Conservation (phyloP, 2,888 invertebrate genomes). For the Acholoe squamosa region DNA sequence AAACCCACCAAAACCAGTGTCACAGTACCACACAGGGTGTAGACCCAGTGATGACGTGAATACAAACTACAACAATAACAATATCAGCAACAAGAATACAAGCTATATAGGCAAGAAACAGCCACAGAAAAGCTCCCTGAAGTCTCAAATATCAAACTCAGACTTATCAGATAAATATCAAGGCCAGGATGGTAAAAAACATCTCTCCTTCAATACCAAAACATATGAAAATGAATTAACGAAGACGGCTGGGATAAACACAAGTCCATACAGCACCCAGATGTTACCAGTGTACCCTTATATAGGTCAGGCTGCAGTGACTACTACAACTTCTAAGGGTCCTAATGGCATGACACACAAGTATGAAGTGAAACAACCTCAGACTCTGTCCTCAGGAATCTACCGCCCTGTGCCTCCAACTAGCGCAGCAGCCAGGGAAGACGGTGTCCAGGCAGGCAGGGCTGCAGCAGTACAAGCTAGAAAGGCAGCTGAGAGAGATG, state of each 20-base stretch:
- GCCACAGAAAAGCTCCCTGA: background rate
- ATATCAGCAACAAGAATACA: constrained; percentile 6
- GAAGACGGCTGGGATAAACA: background rate
- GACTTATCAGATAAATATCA: background rate
- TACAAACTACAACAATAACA: background rate
- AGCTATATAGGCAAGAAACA: background rate
- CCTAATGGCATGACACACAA: background rate
- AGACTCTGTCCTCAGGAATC: background rate
- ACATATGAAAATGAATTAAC: background rate
- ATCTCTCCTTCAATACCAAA: background rate
- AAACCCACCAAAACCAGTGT: background rate
- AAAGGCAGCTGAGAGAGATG: background rate
- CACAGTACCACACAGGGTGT: constrained; percentile 24
- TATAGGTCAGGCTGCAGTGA: background rate
- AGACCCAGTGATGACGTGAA: background rate
- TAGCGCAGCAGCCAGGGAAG: background rate
- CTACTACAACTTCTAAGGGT: background rate
- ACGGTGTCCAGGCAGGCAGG: background rate
- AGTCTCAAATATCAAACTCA: background rate
- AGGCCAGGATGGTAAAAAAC: background rate
- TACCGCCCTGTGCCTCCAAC: background rate
- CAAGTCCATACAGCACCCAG: background rate
- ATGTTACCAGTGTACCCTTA: background rate
- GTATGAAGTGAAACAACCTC: background rate
- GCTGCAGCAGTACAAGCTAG: background rate